Base-by-base conservation (phyloP, 2,888 invertebrate species). In the Onchidella celtica region DNA sequence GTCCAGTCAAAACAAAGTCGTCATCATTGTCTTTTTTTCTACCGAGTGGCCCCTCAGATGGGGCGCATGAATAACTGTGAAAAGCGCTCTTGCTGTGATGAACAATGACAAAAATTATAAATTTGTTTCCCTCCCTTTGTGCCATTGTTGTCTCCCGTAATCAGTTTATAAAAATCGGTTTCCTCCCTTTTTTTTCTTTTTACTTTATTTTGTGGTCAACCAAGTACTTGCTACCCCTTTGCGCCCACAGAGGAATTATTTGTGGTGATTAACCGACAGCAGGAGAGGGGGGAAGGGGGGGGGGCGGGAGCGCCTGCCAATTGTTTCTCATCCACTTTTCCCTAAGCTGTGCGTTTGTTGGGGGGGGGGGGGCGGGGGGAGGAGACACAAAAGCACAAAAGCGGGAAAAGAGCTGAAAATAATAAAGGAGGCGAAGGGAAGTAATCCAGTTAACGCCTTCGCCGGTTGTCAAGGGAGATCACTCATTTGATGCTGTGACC, bases 391-490 rank as follows among this genome's bases (percentile, higher is more conserved):
- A n/a, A 59, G 29, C 36, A 74, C 61, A 74, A 61, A 68, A 68
- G 38, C 63, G 38, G 40, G 29, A 40, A 66, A 66, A 77, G 68
- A 47, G 24, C 36, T 27, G 32, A 38, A 69, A 78, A 68, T 68
- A 47, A 55, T 78, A 69, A 36, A 4, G 24, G 59, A 65, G 29
- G 17, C 32, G 38, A 68, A 38, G 68, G 69, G 77, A 55, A 29
- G 69, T 78, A 78, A 78, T 78, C 77, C 57, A 78, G 68, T 78
- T 78, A 78, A 69, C 68, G 77, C 68, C 65, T 78, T 78, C 59
- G 47, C n/a, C 69, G 47, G 69, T 78, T 78, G 68, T 59, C 36
- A 55, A 55, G 57, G 77, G 65, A 57, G 68, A 78, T 40, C 57
- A 78, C 68, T 69, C 77, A 66, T 69, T 69, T 59, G 66, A 68